Conservation (phyloP, 2,888 invertebrate species). For the Cataglyphis albicans region DNA sequence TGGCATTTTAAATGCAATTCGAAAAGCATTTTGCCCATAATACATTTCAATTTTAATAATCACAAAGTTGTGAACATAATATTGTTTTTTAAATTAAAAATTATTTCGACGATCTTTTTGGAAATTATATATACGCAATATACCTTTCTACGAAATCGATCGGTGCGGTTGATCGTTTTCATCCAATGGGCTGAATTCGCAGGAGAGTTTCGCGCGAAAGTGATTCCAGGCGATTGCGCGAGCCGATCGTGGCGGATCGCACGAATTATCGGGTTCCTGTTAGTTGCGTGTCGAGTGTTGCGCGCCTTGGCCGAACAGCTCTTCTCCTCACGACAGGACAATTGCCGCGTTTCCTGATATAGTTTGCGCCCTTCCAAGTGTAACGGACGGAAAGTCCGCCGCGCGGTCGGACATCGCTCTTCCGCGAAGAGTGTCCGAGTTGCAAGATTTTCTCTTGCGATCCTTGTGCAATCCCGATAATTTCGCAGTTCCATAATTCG, state of each 20-base stretch:
- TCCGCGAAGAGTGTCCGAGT: conserved; percentile 31
- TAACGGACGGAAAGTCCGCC: conserved; percentile 70
- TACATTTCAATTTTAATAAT: not conserved
- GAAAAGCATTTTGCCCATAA: not conserved
- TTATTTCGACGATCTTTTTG: not conserved
- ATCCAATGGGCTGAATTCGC: conserved; percentile 25
- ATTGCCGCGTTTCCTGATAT: conserved; percentile 84
- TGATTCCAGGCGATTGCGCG: conserved; percentile 50
- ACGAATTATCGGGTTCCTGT: conserved; percentile 82
- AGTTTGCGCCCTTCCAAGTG: conserved; percentile 76
- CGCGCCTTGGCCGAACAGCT: conserved; percentile 75
- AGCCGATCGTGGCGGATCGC: conserved; percentile 59
- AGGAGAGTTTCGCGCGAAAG: conserved; percentile 43
- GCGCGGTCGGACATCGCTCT: conserved; percentile 51
- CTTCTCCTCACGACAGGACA: conserved; percentile 83
- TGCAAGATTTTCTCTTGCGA: conserved; percentile 26
- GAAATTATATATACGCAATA: not conserved
- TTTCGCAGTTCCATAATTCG: conserved; percentile 29
- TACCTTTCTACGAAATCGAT: not conserved
- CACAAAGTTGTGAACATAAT: too few species aligned
- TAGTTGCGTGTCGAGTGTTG: conserved; percentile 80
- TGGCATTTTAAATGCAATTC: too few species aligned
- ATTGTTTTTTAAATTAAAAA: not conserved
- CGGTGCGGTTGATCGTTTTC: not conserved
- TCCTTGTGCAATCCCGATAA: conserved; percentile 32